Base-by-base conservation (phyloP, 2,113 vertebrate species). In the Ivindomyrus marchei region DNA sequence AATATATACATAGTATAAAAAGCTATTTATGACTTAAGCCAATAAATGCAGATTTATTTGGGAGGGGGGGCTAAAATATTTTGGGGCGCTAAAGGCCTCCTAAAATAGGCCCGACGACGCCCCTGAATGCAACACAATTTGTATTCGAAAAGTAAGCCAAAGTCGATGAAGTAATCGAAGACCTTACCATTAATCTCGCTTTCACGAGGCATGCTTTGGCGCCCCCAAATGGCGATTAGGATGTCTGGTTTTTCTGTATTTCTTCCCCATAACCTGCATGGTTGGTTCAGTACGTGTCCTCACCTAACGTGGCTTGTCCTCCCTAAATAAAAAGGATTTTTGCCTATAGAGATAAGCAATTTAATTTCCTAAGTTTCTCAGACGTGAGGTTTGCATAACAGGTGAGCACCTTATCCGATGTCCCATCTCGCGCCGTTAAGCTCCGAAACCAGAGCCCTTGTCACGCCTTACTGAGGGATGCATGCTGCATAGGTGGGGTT, bases 201-300 rank as follows among this genome's bases (percentile, higher is more conserved):
- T 9, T 99, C 97, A 0, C 89, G 93, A 47, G 97, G 91, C 19
- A 95, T 70, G 0, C 94, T 89, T 0, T 98, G 98, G 46, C 92
- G 93, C 2, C 98, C 98, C 0, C 98, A 98, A 0, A 98, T 99
- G 92, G 98, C 96, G 0, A 99, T 98, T 4, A 99, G 96, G 93
- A 99, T 98, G 94, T 99, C 97, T 53, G 97, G 97, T 96, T 2
- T 98, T 98, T 0, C 97, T 98, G 88, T 97, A 99, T 66, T 97
- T 98, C 8, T 92, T 96, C 27, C 98, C 98, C 0, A 91, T 92
- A 84, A 99, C 97, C 91, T 98, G 97, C 0, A 99, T 87, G 0
- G 96, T 98, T 0, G 97, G 97, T 88, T 96, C 92, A 0, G 95
- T 91, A 36, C 27, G 27, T 36, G 24, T 97, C 97, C 0, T 93